Percentiles rank a stretch among this genome's conserved stretches.
Evolutionary conservation across 2,888 invertebrate genomes (phyloP).

Genomic region (Falcaria lacertinaria): DNA sequence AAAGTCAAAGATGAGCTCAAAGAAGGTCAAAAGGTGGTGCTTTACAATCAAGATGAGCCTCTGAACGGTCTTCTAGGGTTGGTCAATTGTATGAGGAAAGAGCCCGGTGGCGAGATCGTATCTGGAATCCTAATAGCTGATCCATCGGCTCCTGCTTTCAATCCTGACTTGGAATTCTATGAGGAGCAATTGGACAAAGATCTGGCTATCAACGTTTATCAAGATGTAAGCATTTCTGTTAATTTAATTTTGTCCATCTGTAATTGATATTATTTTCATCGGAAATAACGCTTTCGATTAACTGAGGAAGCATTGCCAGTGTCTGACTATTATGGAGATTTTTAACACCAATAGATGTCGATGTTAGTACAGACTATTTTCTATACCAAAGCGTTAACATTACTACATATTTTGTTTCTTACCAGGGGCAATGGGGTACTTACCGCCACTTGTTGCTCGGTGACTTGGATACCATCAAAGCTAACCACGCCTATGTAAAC

Average conservation of each 20-base stretch:
- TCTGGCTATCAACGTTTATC: constrained; percentile 88
- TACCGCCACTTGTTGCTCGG: constrained; percentile 89
- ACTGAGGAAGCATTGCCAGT: too few species aligned
- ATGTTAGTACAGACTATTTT: too few species aligned
- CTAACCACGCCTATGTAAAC: constrained; percentile 88
- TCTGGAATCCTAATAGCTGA: constrained; percentile 83
- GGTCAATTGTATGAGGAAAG: constrained; percentile 90
- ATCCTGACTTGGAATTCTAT: constrained; percentile 82
- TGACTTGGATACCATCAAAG: constrained; percentile 59
- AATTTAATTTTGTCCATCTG: constrained; percentile 1
- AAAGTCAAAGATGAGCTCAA: constrained; percentile 64
- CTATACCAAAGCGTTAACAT: too few species aligned
- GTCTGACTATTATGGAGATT: too few species aligned
- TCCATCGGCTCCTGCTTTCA: constrained; percentile 82
- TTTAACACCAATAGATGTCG: too few species aligned
- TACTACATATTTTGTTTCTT: constrained; percentile 15
- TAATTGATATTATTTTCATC: too few species aligned
- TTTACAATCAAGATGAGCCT: constrained; percentile 84
- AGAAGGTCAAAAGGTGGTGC: constrained; percentile 74
- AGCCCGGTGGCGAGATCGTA: constrained; percentile 85
- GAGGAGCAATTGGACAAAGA: constrained; percentile 84
- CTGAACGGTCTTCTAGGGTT: constrained; percentile 92
- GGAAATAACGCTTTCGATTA: too few species aligned
- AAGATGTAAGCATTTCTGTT: constrained; percentile 65
- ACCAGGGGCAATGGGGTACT: constrained; percentile 84